Evolutionary conservation across 2,888 invertebrate genomes (phyloP), one percentile per base, ranked within the genome.

Genomic region (Ecdyonurus torrentis): DNA sequence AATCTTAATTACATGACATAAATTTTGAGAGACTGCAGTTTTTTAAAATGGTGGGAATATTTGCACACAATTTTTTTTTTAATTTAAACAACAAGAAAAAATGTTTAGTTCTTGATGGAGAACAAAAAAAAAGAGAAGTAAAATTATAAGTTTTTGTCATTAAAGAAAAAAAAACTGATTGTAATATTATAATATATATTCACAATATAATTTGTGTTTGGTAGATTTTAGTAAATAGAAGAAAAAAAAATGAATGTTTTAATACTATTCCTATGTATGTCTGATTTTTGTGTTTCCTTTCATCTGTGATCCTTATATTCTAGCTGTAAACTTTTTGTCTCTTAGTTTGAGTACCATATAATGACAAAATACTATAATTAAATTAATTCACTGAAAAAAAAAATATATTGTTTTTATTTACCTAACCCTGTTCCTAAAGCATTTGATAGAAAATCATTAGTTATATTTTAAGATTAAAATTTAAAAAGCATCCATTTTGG

Each of bases 251-350:
- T 20, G 19, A 22, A 55, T 20, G 55, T 55, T 22, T n/a, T 55
- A n/a, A 55, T 55, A 22, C 22, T 20, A 20, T 55, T 20, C n/a
- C 19, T 22, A 22, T 55, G 55, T 55, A n/a, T 55, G 55, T 22
- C 19, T n/a, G 22, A 55, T 55, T 55, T 55, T 55, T 55, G 55
- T 55, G 55, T 55, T 55, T 55, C 55, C 55, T 55, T 55, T 55
- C 55, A 55, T 55, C 55, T 55, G 55, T 55, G 55, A 55, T 55
- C 55, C 55, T 55, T 55, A 55, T 55, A 22, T 55, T 20, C 55
- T n/a, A 55, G 55, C n/a, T 55, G 55, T 20, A n/a, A 55, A 55
- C n/a, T 55, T 50, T 50, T 20, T 20, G 22, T 55, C 22, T 55
- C 22, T 55, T 55, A 55, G 55, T 55, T 20, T 55, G 55, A 55